Percentiles rank a stretch among this genome's conserved stretches.
phyloP scores from a whole-genome alignment of 1,140 invertebrate species.

The Hylyphantes graminicola region DNA sequence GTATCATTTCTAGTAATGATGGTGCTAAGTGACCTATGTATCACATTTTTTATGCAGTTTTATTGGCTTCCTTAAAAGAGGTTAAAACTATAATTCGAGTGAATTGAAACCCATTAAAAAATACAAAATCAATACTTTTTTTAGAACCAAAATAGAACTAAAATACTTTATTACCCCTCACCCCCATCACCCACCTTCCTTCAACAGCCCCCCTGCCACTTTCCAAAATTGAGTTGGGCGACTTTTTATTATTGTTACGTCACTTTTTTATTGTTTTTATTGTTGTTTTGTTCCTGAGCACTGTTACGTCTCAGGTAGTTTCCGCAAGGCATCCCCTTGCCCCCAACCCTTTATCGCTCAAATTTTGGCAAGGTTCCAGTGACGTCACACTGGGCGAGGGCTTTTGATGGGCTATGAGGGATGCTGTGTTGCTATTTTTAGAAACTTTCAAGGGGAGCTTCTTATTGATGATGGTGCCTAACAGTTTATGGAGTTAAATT shows the following conservation, averaged over 20 bases:
- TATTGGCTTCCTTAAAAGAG: too few species aligned
- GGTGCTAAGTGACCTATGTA: too few species aligned
- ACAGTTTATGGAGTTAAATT: not conserved
- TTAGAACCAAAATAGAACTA: too few species aligned
- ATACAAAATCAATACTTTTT: too few species aligned
- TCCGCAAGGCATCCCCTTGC: not conserved
- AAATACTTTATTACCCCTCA: too few species aligned
- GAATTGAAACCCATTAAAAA: too few species aligned
- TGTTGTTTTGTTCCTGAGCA: not conserved
- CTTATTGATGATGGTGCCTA: not conserved
- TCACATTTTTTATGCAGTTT: too few species aligned
- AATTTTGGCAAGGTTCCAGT: conserved; percentile 42
- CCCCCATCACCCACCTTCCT: too few species aligned
- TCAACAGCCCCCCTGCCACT: not conserved
- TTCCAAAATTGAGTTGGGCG: conserved; percentile 28
- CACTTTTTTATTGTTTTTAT: not conserved
- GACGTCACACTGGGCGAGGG: conserved; percentile 39
- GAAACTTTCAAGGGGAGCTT: conserved; percentile 23
- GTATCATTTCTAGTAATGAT: too few species aligned
- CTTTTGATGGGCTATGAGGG: not conserved
- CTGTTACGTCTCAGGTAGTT: conserved; percentile 18
- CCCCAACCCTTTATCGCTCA: not conserved
- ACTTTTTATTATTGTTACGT: not conserved
- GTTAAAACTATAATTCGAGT: too few species aligned
- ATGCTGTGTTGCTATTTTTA: conserved; percentile 23